Base-by-base conservation (phyloP, 2,797 vertebrate genomes). In the Miichthys miiuy region DNA sequence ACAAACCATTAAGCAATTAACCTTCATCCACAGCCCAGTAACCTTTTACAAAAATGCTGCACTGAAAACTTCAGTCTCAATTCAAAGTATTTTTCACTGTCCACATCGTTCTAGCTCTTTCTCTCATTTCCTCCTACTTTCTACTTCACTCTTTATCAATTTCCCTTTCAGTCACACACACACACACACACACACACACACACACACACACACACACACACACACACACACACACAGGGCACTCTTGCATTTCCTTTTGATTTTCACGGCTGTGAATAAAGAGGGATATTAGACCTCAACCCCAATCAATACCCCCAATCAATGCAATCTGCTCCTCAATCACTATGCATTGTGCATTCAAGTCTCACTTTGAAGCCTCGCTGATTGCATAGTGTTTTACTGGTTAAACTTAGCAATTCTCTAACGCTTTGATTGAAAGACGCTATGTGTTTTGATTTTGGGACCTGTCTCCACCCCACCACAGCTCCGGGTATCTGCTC, bases 401-500 rank as follows among this genome's bases (percentile, higher is more conserved):
- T 61, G 72, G 77, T 86, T 87, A 77, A 88, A 90, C 69, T 75
- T 83, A 54, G 76, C 51, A 47, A 7, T 71, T 56, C 68, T 62
- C 48, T 47, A 54, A 76, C 4, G 25, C 67, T 75, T 77, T 80
- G 73, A 77, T 76, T 80, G 60, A 81, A 84, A 72, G 72, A 48
- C 3, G 16, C 42, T 47, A 58, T 76, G 57, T 80, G 75, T 89
- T 88, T 90, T 89, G 64, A 87, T 85, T 87, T 56, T 52, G 63
- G 38, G 46, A 80, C 48, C 64, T 79, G 30, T 85, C 68, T 85
- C 75, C 70, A 41, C 47, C 60, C 69, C 11, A 2, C 58, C 38
- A 52, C 79, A 95, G 95, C 92, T 41, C 17, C 57, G 1, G 81
- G 80, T 25, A 41, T 88, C 60, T 96, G 96, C 89, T 89, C 94